Percentiles rank a stretch among this genome's conserved stretches.
Evolutionary conservation across 2,797 vertebrate species (phyloP).

Genomic region (Myotis findleyi): DNA sequence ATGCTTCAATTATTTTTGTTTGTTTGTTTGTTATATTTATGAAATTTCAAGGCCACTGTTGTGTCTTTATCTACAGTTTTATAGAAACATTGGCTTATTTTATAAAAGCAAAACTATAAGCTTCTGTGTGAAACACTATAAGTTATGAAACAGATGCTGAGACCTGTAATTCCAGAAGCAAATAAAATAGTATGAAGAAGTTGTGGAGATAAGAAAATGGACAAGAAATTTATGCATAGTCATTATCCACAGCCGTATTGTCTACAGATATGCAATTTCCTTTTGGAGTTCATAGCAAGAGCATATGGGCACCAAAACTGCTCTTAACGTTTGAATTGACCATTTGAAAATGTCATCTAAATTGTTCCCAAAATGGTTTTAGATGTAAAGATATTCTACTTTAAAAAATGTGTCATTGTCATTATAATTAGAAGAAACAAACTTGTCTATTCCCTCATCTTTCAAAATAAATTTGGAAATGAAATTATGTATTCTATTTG

Average conservation of each 20-base stretch:
- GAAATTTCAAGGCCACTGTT: constrained; percentile 16
- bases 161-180: neutral
- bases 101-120: neutral
- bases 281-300: neutral
- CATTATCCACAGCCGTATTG: neutral
- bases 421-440: neutral
- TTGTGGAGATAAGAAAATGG: neutral
- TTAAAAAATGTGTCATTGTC: neutral
- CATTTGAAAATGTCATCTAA: neutral
- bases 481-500: neutral
- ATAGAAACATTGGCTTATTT: constrained; percentile 36
- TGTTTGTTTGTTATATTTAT: constrained; percentile 21
- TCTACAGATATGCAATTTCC: neutral
- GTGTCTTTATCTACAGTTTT: constrained; percentile 9
- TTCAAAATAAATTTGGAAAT: constrained; percentile 26
- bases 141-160: neutral
- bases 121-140: neutral
- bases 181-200: neutral
- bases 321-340: constrained; percentile 42
- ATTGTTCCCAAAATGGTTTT: neutral
- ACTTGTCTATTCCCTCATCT: neutral
- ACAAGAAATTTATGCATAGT: neutral
- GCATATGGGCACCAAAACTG: neutral
- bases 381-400: constrained; percentile 22
- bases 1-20: neutral